Evolutionary conservation across 1,140 invertebrate genomes (phyloP), one percentile per base, ranked within the genome.

Genomic region (Euborellia annulipes): DNA sequence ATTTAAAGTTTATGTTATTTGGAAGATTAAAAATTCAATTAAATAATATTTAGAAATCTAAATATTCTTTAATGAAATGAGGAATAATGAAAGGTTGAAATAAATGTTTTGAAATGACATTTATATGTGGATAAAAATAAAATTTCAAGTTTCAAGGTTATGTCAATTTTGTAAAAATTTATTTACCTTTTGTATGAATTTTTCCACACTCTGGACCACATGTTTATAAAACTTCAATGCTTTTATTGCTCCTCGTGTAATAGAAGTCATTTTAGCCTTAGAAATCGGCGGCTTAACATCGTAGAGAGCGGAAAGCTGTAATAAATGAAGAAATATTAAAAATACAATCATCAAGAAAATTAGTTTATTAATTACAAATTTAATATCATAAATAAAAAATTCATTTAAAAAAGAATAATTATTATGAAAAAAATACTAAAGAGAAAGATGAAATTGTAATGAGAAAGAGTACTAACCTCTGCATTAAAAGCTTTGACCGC

Each of bases 191-290:
- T 89, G 78, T 54, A 94, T 91, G 61, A 94, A 94, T 63, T 93
- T 93, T 65, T 94, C 90, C n/a, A 98, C 92, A 73, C 89, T 93
- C 64, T 98, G 93, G 49, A 99, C 96, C 57, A 98, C 92, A 70
- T 99, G 96, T 64, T 99, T 98, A 61, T 98, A 99, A 65, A 97
- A 93, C 66, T 97, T 97, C 52, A 98, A 94, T 36, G 90, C 93
- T 67, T 93, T 96, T 52, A 98, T 95, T 44, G 95, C 94, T 60
- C 85, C 81, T 65, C 89, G 84, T 4, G 94, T 98, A 39, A 98
- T 81, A 47, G 86, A 77, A 55, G 88, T 91, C 90, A 99, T 98
- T 66, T 98, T 98, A 34, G 92, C 93, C 69, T 97, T 95, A 1
- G 94, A 98, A 58, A 99, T 91, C 23, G 94, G 94, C 43, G 93